Percentiles rank a stretch among this genome's conserved stretches.
Conservation (phyloP, 2,797 vertebrate genomes). For the Anguilla pacifica region DNA sequence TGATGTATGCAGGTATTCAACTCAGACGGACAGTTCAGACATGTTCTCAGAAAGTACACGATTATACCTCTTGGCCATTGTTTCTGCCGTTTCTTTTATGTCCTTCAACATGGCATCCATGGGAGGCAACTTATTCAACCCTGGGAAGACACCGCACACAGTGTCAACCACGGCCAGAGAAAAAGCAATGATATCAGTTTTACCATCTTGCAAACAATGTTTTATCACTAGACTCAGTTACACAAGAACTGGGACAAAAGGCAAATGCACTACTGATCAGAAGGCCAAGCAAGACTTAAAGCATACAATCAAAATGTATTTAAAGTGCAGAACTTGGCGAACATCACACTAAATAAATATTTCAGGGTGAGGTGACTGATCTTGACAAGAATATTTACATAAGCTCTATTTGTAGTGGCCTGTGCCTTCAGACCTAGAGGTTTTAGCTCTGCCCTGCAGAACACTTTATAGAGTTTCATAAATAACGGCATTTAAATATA, state of each 20-base stretch:
- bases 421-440: neutral
- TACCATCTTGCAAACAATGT: neutral
- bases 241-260: neutral
- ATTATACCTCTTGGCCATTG: constrained; percentile 65
- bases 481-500: too few species aligned
- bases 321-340: too few species aligned
- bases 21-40: neutral
- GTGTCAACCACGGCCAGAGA: neutral
- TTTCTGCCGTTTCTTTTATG: constrained; percentile 59
- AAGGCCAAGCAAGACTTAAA: neutral
- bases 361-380: neutral
- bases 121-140: constrained; percentile 67
- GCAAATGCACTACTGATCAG: neutral
- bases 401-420: neutral
- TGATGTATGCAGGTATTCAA: neutral
- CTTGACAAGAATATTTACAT: neutral
- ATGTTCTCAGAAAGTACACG: neutral
- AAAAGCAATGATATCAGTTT: neutral
- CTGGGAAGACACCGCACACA: constrained; percentile 45
- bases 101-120: constrained; percentile 67
- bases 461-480: too few species aligned
- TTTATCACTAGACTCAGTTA: neutral
- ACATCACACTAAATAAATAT: too few species aligned
- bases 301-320: neutral
- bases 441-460: too few species aligned